Evolutionary conservation across 2,888 invertebrate species (phyloP).

Genomic region (Sesia apiformis): DNA sequence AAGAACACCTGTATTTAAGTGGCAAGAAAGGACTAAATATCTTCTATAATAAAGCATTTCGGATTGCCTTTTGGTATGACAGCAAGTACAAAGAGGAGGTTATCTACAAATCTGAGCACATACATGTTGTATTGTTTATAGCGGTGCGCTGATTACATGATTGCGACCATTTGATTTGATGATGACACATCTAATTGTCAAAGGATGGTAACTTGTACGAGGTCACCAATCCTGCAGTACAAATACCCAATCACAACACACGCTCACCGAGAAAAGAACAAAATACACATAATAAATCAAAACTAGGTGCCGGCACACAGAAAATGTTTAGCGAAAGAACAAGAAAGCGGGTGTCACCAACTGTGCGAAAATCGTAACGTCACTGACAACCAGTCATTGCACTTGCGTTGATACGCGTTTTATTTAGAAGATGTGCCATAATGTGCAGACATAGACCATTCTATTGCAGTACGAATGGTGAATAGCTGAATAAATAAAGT

Average conservation of each 20-base stretch:
- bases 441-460: constrained; percentile 48
- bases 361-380: background rate
- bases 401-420: constrained; percentile 32
- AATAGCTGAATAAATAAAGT: constrained; percentile 66
- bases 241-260: constrained; percentile 15
- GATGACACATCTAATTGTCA: constrained; percentile 21
- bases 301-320: constrained; percentile 49
- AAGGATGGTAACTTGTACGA: constrained; percentile 13
- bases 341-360: background rate
- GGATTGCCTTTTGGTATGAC: no score
- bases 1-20: no score
- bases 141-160: constrained; percentile 20
- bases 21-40: no score
- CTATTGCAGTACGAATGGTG: constrained; percentile 68
- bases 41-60: no score
- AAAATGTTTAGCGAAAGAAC: constrained; percentile 27
- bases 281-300: constrained; percentile 39
- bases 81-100: no score
- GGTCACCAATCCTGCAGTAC: constrained; percentile 10
- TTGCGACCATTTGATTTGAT: constrained; percentile 13
- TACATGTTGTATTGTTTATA: constrained; percentile 56
- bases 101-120: constrained; percentile 1
- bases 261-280: constrained; percentile 29
- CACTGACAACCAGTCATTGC: constrained; percentile 28
- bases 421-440: constrained; percentile 47